phyloP scores from a whole-genome alignment of 2,797 vertebrate species.

The Simalia tracyae region DNA sequence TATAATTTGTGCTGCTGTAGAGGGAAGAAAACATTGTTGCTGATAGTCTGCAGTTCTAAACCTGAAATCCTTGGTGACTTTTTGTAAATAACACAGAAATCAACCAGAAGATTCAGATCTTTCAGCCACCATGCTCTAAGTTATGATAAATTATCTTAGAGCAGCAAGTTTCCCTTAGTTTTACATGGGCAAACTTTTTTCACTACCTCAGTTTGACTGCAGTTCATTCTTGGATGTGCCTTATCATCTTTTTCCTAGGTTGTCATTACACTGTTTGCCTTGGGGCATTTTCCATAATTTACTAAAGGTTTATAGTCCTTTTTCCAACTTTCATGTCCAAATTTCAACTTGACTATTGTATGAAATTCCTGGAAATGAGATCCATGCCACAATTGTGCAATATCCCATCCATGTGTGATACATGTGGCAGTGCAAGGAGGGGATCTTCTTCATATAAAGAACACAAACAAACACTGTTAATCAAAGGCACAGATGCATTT shows the following conservation, averaged over 20 bases:
- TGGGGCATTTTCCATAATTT: neutral
- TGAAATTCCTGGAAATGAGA: constrained; percentile 5
- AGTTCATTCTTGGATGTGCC: neutral
- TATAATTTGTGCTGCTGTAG: neutral
- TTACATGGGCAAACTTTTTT: neutral
- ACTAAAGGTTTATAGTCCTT: neutral
- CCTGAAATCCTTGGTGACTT: neutral
- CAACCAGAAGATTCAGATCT: neutral
- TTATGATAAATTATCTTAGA: neutral
- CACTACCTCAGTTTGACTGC: neutral
- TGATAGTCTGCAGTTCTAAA: neutral
- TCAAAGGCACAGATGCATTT: neutral
- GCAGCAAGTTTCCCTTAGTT: neutral
- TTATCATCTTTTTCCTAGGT: neutral
- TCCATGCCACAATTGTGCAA: neutral
- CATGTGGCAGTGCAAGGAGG: neutral
- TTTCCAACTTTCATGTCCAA: neutral
- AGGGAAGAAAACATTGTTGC: neutral
- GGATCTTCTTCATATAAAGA: neutral
- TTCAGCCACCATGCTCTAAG: neutral
- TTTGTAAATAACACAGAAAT: neutral
- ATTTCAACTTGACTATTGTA: neutral
- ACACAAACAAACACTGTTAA: neutral
- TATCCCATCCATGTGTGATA: neutral
- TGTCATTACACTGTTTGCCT: neutral